phyloP scores from a whole-genome alignment of 2,113 vertebrate species.

The Triplophysa siluroides region DNA sequence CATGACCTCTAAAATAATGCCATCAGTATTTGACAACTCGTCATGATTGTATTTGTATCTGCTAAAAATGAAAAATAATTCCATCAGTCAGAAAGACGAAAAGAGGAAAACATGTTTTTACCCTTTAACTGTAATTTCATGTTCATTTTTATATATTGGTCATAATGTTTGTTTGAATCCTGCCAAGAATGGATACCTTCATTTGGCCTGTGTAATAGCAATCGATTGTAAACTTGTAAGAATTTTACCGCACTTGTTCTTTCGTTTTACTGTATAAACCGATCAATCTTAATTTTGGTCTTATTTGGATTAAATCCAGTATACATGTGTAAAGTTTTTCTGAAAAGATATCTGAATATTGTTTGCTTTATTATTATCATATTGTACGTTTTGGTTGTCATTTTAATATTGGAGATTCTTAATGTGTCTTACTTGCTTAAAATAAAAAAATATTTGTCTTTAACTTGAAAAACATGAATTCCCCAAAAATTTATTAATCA shows the following conservation, averaged over 20 bases:
- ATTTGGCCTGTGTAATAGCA: conserved; percentile 42
- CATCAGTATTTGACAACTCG: conserved; percentile 12
- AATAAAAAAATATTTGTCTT: conserved; percentile 60
- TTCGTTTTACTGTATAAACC: conserved; percentile 34
- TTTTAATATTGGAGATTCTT: conserved; percentile 50
- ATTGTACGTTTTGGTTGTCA: conserved; percentile 35
- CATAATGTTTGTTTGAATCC: conserved; percentile 16
- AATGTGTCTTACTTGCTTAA: conserved; percentile 51
- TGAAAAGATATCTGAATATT: conserved; percentile 37
- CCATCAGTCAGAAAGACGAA: neutral
- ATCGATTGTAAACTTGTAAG: conserved; percentile 51
- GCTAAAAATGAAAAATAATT: conserved; percentile 19
- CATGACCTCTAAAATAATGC: conserved; percentile 13
- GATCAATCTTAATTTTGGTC: conserved; percentile 37
- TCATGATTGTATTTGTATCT: conserved; percentile 10
- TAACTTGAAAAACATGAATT: conserved; percentile 35
- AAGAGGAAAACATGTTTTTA: conserved; percentile 4
- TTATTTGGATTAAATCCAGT: conserved; percentile 46
- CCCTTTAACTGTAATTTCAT: conserved; percentile 22
- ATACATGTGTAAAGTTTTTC: conserved; percentile 47
- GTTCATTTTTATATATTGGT: conserved; percentile 20
- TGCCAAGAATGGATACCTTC: conserved; percentile 19
- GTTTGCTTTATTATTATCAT: conserved; percentile 3
- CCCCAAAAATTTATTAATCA: neutral
- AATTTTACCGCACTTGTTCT: conserved; percentile 43